A percentile compares a stretch with the other conserved stretches of the same genome.
Evolutionary conservation across 2,888 invertebrate genomes (phyloP).

Genomic region (Andrena bicolor): DNA sequence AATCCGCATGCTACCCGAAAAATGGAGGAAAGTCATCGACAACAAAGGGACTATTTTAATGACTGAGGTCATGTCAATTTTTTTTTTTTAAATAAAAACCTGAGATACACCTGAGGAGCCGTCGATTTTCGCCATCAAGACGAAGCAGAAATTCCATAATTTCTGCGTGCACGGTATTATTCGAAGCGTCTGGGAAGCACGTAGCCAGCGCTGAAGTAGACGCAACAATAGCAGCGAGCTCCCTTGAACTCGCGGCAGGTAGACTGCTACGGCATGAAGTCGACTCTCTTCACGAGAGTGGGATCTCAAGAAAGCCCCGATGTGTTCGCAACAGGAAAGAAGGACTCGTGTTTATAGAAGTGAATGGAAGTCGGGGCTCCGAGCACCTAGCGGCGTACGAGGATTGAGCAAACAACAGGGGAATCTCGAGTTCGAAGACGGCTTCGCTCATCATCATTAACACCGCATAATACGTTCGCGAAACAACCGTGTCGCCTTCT

Average conservation of each 20-base stretch:
- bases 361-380: conserved; percentile 56
- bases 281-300: conserved; percentile 32
- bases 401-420: conserved; percentile 67
- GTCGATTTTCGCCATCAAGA: too few species aligned
- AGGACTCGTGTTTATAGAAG: conserved; percentile 65
- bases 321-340: conserved; percentile 54
- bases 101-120: too few species aligned
- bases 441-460: conserved; percentile 73
- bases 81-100: too few species aligned
- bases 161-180: conserved; percentile 8
- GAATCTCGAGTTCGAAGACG: conserved; percentile 61
- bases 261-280: conserved; percentile 49
- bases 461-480: conserved; percentile 68
- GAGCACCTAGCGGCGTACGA: conserved; percentile 41
- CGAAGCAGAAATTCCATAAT: background rate
- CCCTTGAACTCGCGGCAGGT: conserved; percentile 27
- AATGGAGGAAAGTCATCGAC: too few species aligned
- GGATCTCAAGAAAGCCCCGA: conserved; percentile 57
- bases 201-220: conserved; percentile 3
- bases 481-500: conserved; percentile 51
- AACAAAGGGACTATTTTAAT: too few species aligned
- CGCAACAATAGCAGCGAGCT: conserved; percentile 38
- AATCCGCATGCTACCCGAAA: too few species aligned
- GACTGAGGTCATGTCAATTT: too few species aligned
- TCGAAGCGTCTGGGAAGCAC: conserved; percentile 18